Conservation (phyloP, 2,113 vertebrate species). For the Crotalus tigris region DNA sequence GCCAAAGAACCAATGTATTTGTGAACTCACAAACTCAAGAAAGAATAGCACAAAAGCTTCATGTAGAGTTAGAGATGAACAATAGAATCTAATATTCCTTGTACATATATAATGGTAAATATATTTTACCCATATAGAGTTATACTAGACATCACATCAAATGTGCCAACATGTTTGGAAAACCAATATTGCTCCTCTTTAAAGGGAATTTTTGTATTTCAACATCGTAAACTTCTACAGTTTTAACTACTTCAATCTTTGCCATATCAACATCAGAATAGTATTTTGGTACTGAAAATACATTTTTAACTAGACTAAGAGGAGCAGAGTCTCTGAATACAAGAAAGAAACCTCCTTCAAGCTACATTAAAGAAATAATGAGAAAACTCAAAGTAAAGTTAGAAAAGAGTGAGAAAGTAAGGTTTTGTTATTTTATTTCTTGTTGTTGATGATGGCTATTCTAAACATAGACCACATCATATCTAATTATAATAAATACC, state of each 20-base stretch:
- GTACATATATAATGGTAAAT: background rate
- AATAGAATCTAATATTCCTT: background rate
- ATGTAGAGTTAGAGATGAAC: background rate
- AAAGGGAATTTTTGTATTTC: background rate
- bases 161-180: background rate
- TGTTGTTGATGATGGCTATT: slow-evolving; percentile 16
- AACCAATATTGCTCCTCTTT: background rate
- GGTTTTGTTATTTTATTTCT: slow-evolving; percentile 4
- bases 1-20: background rate
- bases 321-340: background rate
- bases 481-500: background rate
- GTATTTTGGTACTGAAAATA: background rate
- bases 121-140: background rate
- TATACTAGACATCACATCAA: background rate
- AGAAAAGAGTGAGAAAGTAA: slow-evolving; percentile 13
- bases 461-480: background rate
- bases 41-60: background rate
- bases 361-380: background rate
- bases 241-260: background rate
- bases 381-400: background rate
- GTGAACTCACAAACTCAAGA: background rate
- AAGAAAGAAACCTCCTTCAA: background rate
- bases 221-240: background rate
- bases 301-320: background rate
- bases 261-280: background rate